Base-by-base conservation (phyloP, 2,888 invertebrate genomes). In the Drosophila suboccidentalis region DNA sequence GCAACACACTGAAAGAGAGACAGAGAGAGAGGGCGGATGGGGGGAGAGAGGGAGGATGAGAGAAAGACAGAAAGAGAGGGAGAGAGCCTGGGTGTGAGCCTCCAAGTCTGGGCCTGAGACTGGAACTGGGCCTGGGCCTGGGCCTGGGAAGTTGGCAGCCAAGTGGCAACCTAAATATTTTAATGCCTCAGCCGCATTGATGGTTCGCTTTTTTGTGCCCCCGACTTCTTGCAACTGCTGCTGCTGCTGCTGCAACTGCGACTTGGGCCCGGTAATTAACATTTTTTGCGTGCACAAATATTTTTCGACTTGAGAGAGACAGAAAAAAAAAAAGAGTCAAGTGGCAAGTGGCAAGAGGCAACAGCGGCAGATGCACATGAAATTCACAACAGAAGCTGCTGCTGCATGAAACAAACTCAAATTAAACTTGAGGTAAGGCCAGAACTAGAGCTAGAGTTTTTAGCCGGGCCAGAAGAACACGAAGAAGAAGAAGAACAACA, bases 241-340 rank as follows among this genome's bases (percentile, higher is more conserved):
- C 22, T 4, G 4, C 22, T 22, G 22, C 22, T 22, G 22, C 29
- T 29, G 51, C 26, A 22, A 49, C 80, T 68, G 50, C 78, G 70
- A 71, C 79, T 87, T 54, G 54, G 54, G 51, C 53, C 17, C 26
- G 86, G 90, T 87, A 87, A 87, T 87, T 87, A 87, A 90, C 86
- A 87, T 87, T 87, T 87, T 87, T 87, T 87, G 86, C 86, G 86
- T 87, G 86, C 90, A 87, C 90, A 87, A 90, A 85, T 85, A 85
- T 85, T 85, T 85, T 85, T 85, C 87, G 89, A 84, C 78, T 83
- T 67, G 81, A 59, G 68, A 78, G 73, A 70, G 73, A 80, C 65
- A 78, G n/a, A 44, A 11, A 70, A 11, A 34, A 4, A 69, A 13
- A 44, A 10, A 75, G 19, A 41, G 51, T 10, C 17, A 15, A 53